These are phyloP conservation scores for Synaphobranchus kaupii DNA, from an alignment of 2,797 vertebrate genomes.

Conservation along the genomic window DNA sequence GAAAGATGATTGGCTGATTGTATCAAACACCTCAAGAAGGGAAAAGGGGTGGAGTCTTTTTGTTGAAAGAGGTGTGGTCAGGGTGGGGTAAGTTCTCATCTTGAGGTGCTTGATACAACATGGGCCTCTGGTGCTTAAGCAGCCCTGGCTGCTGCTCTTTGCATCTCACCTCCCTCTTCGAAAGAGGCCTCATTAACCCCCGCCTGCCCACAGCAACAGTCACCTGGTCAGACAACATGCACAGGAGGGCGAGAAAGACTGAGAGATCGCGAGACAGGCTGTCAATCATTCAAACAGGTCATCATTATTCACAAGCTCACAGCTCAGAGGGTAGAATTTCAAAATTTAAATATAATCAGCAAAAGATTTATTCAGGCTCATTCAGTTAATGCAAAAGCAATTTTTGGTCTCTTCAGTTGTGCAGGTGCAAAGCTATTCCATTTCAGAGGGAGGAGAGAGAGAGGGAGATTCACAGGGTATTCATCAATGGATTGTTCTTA, in stretches of 20 bases:
- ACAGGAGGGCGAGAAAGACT: conserved; percentile 69
- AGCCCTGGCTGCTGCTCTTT: conserved; percentile 42
- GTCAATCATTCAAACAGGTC: conserved; percentile 46
- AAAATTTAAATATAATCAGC: conserved; percentile 35
- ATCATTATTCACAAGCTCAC: conserved; percentile 52
- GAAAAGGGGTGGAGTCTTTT: conserved; percentile 5
- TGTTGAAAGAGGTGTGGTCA: neutral
- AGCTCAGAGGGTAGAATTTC: conserved; percentile 24
- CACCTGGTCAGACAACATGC: conserved; percentile 85
- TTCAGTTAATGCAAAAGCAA: conserved; percentile 68
- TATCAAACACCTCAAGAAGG: conserved; percentile 31
- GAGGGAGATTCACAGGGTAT: conserved; percentile 22
- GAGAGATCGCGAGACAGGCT: conserved; percentile 33
- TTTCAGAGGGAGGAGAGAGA: conserved; percentile 47
- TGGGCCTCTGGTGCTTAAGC: conserved; percentile 12
- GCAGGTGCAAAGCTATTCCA: conserved; percentile 59
- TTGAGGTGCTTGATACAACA: conserved; percentile 38
- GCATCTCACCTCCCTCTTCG: conserved; percentile 74
- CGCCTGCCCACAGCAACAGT: conserved; percentile 77
- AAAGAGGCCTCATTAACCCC: conserved; percentile 73
- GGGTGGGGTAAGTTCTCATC: neutral
- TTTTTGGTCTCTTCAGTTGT: conserved; percentile 45
- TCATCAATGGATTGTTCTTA: conserved; percentile 1
- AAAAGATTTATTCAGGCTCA: conserved; percentile 59
- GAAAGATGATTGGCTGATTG: conserved; percentile 28